Evolutionary conservation across 2,797 vertebrate species (phyloP).

Genomic region (Apodemus agrarius): DNA sequence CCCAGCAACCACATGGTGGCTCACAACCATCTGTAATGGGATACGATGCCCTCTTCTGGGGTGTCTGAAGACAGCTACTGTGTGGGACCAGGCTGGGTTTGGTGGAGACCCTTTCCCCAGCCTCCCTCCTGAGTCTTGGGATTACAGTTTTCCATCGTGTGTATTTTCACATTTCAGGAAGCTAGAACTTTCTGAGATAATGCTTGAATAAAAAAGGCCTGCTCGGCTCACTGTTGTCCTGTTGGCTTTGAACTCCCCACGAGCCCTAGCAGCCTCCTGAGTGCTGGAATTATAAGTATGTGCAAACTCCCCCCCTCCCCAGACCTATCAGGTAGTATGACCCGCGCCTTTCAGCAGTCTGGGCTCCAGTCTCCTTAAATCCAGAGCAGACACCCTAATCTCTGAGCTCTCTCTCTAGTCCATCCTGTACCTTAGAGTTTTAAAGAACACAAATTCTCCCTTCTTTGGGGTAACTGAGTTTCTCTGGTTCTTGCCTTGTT

Average conservation of each 20-base stretch:
- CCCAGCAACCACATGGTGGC: no score
- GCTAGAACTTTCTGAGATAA: neutral
- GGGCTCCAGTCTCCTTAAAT: neutral
- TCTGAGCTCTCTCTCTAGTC: neutral
- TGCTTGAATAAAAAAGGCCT: slow-evolving; percentile 14
- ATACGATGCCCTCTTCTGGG: no score
- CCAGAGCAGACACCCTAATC: neutral
- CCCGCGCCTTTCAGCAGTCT: neutral
- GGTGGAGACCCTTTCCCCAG: neutral
- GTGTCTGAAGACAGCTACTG: no score
- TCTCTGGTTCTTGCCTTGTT: neutral
- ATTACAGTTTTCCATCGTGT: neutral
- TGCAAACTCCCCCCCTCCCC: neutral
- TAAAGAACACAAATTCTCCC: neutral
- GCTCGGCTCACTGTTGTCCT: neutral
- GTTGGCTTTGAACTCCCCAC: neutral
- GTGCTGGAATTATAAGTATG: neutral
- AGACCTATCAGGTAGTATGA: neutral
- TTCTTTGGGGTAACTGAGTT: neutral
- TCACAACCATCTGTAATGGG: no score
- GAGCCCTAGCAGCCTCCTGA: neutral
- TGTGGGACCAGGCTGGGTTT: neutral
- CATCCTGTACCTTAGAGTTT: neutral
- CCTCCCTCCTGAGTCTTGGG: neutral
- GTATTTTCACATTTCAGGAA: slow-evolving; percentile 41